Conservation (phyloP, 2,113 vertebrate species). For the Ptilonorhynchus violaceus region DNA sequence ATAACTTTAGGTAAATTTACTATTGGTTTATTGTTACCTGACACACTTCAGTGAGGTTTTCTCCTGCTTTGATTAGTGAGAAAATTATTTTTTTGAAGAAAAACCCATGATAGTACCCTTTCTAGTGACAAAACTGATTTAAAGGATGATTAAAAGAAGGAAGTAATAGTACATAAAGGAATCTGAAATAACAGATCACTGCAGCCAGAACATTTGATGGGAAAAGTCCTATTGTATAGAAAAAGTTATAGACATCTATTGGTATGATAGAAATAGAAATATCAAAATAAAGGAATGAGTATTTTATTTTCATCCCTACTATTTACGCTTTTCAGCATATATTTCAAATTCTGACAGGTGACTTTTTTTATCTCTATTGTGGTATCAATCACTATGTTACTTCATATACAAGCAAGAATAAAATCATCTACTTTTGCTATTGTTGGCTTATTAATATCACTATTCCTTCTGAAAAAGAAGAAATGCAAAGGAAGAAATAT, state of each 20-base stretch:
- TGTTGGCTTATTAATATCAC: conserved; percentile 4
- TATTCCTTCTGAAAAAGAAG: conserved; percentile 29
- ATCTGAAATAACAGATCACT: not conserved
- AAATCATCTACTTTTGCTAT: conserved; percentile 4
- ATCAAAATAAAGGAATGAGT: not conserved
- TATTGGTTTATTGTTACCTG: not conserved
- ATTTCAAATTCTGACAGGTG: conserved; percentile 14
- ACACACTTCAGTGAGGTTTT: not conserved
- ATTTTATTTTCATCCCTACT: conserved; percentile 30
- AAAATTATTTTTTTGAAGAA: not conserved
- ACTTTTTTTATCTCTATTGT: not conserved
- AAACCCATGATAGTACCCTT: not conserved
- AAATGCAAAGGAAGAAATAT: not conserved
- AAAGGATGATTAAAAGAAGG: conserved; percentile 18
- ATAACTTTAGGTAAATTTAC: not conserved
- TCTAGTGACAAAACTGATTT: conserved; percentile 22
- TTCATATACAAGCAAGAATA: not conserved
- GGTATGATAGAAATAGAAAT: not conserved
- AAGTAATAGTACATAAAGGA: not conserved
- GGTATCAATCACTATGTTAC: not conserved
- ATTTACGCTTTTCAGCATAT: not conserved
- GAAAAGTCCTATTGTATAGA: not conserved
- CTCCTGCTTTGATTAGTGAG: not conserved
- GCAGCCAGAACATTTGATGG: not conserved
- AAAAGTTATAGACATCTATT: not conserved